phyloP scores from a whole-genome alignment of 2,797 vertebrate genomes.

The Scarus forsteni region DNA sequence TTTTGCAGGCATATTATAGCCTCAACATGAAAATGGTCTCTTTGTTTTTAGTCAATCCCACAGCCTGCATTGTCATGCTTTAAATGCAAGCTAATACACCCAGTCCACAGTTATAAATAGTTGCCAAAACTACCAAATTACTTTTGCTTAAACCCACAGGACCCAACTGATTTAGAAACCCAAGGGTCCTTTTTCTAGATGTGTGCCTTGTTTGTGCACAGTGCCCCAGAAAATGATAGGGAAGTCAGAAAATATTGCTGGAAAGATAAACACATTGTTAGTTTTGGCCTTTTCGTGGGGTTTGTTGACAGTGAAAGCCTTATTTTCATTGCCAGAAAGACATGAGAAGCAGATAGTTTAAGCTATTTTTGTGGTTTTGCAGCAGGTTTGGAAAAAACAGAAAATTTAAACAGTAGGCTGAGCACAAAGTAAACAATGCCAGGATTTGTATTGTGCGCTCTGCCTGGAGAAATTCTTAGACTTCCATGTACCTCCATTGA shows the following conservation, averaged over 20 bases:
- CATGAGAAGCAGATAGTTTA: neutral
- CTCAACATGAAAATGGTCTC: neutral
- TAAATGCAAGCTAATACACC: neutral
- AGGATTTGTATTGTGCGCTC: neutral
- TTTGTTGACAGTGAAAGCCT: conserved; percentile 1
- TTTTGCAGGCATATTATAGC: too few species aligned
- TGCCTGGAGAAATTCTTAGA: conserved; percentile 1
- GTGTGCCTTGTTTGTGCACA: neutral
- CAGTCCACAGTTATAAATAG: conserved; percentile 2
- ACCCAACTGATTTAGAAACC: neutral
- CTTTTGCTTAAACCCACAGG: conserved; percentile 1
- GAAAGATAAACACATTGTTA: neutral
- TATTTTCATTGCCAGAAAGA: neutral
- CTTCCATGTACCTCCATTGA: neutral
- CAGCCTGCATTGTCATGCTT: neutral
- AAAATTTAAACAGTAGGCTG: neutral
- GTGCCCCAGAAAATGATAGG: neutral
- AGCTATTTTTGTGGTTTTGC: neutral
- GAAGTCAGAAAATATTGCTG: neutral
- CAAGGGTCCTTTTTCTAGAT: neutral
- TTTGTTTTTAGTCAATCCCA: neutral
- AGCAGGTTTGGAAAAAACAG: conserved; percentile 6
- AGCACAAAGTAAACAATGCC: neutral
- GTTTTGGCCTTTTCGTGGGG: neutral
- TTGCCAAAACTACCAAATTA: neutral